A percentile compares a stretch with the other conserved stretches of the same genome.
phyloP scores from a whole-genome alignment of 1,140 invertebrate species.

The Frieseomelitta varia region DNA sequence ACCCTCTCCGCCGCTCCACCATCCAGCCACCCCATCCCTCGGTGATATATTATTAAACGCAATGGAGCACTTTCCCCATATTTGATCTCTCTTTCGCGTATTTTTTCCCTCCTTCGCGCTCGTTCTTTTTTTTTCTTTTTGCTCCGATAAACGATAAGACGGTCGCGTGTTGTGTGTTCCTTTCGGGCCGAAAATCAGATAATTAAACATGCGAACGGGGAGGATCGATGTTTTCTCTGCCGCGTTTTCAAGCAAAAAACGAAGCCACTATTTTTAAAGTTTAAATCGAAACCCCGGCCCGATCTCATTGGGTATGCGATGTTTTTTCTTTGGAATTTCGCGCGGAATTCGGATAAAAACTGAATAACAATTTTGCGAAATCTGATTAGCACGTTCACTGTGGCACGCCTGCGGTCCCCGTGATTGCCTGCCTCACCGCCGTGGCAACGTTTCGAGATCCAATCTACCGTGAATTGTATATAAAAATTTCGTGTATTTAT shows the following conservation, averaged over 20 bases:
- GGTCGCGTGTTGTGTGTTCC: background rate
- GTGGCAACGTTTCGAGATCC: slow-evolving; percentile 31
- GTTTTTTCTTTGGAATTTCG: slow-evolving; percentile 14
- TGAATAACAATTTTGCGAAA: slow-evolving; percentile 51
- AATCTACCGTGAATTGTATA: slow-evolving; percentile 43
- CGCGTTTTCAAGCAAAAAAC: slow-evolving; percentile 8
- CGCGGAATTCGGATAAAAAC: slow-evolving; percentile 26
- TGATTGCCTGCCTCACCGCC: slow-evolving; percentile 24
- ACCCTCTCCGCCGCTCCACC: too few relatives aligned
- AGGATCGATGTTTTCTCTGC: background rate
- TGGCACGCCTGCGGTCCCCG: background rate
- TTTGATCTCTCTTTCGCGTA: too few relatives aligned
- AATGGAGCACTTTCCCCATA: background rate
- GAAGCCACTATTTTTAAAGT: background rate
- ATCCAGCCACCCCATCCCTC: too few relatives aligned
- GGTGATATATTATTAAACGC: background rate
- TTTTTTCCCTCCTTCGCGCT: background rate
- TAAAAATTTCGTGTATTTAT: slow-evolving; percentile 1
- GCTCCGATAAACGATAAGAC: background rate
- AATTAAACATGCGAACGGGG: slow-evolving; percentile 4
- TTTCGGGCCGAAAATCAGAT: slow-evolving; percentile 4
- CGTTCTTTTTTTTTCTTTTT: background rate
- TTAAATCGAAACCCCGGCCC: slow-evolving; percentile 34
- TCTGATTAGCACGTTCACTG: slow-evolving; percentile 42
- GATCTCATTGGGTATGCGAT: slow-evolving; percentile 4